Base-by-base conservation (phyloP, 2,113 vertebrate genomes). In the Strigops habroptila region DNA sequence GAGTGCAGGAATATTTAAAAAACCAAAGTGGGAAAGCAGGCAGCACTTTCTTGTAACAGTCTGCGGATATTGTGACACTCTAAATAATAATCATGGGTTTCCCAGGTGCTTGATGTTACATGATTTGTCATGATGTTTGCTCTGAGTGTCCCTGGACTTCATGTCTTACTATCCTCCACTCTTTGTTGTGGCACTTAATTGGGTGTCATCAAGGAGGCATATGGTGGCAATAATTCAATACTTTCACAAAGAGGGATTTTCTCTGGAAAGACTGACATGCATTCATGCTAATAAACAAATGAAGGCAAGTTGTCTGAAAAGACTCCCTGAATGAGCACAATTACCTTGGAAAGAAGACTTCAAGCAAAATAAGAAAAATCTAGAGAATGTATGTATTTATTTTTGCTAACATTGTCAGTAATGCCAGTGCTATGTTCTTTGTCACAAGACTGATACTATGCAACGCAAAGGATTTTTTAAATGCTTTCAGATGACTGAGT, bases 1-100 rank as follows among this genome's bases (percentile, higher is more conserved):
- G 88, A 94, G 31, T 49, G 77, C 53, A 89, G 48, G 92, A 94
- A 94, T 95, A 95, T 84, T 93, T 93, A 88, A 94, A 96, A 92
- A 96, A 91, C n/a, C 68, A 81, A 96, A 91, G 86, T 96, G 65
- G 86, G 60, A 92, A 93, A 86, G 57, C 68, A 94, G 49, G 88
- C 74, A 94, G 90, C 77, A 57, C 25, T 93, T 88, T 84, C 65
- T 31, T 69, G 48, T 84, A 96, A 75, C 48, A 79, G 33, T 91
- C 90, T 94, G 63, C 35, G 91, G 80, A 67, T 93, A 94, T 92
- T 91, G 78, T 95, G 93, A 92, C 93, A 95, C 43, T 73, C 81
- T 31, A 86, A 92, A 92, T 65, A 94, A 70, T 82, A 91, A 83
- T 64, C 52, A 41, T 52, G 90, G 65, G 33, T 88, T 96, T 95